These are phyloP conservation scores for Candidula unifasciata DNA, from an alignment of 2,888 invertebrate species.

Conservation along the genomic window DNA sequence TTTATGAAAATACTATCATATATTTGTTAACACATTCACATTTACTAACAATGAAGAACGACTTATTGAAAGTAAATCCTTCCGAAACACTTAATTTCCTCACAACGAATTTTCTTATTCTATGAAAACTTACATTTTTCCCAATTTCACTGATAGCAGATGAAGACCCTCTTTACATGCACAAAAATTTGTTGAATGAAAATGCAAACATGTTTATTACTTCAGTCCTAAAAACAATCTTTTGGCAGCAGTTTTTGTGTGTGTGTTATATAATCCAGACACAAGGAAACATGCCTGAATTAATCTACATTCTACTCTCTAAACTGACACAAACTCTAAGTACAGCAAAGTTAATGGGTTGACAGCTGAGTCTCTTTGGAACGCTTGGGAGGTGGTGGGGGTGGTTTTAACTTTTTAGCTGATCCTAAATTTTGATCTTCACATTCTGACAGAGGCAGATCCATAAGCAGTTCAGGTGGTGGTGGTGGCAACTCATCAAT, in stretches of 20 bases:
- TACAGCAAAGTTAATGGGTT: constrained; percentile 43
- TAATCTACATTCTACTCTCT: neutral
- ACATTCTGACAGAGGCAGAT: constrained; percentile 55
- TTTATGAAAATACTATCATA: neutral
- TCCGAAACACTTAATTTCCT: neutral
- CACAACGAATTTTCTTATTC: neutral
- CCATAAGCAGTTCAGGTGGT: constrained; percentile 73
- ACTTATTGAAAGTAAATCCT: neutral
- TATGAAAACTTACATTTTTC: neutral
- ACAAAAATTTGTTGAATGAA: neutral
- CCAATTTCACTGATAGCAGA: too few relatives aligned
- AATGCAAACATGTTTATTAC: constrained; percentile 7
- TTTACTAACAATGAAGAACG: neutral
- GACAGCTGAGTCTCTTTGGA: constrained; percentile 70
- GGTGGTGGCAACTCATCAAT: constrained; percentile 74
- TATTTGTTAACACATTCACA: neutral
- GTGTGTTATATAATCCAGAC: neutral
- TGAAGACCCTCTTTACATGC: neutral
- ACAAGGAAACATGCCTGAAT: neutral
- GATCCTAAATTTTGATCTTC: constrained; percentile 53
- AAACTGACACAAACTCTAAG: neutral
- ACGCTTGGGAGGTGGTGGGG: constrained; percentile 70
- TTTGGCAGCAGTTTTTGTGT: constrained; percentile 5
- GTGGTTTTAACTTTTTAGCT: constrained; percentile 63
- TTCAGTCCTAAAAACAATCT: neutral